A percentile compares a stretch with the other conserved stretches of the same genome.
Conservation (phyloP, 2,888 invertebrate genomes). For the Drosophila melanosoma region DNA sequence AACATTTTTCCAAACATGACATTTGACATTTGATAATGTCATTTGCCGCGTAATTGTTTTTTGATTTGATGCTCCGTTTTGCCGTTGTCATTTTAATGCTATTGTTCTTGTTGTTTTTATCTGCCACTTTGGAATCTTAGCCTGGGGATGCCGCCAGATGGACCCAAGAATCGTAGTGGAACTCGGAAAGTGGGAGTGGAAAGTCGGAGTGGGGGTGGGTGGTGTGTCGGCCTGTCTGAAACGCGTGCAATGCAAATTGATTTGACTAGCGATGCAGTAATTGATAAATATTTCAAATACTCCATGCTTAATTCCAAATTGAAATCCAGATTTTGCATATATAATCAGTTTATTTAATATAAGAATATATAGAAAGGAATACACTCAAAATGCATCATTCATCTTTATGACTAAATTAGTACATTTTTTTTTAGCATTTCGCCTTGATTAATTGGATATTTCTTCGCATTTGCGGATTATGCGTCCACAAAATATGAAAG, state of each 20-base stretch:
- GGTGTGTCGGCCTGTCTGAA: neutral
- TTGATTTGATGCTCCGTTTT: slow-evolving; percentile 70
- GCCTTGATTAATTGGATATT: neutral
- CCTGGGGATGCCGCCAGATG: slow-evolving; percentile 4
- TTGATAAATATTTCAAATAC: slow-evolving; percentile 9
- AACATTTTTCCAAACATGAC: slow-evolving; percentile 68
- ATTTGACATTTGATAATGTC: slow-evolving; percentile 80
- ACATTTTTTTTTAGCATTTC: neutral
- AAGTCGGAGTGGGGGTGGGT: neutral
- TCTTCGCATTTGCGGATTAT: neutral
- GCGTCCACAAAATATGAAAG: neutral
- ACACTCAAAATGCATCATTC: neutral
- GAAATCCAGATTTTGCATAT: neutral
- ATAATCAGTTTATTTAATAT: neutral
- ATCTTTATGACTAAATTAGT: neutral
- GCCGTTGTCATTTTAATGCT: slow-evolving; percentile 38
- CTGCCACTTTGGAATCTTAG: slow-evolving; percentile 51
- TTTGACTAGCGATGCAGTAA: slow-evolving; percentile 36
- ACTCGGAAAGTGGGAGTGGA: neutral
- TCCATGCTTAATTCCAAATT: neutral
- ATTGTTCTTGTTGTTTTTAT: slow-evolving; percentile 43
- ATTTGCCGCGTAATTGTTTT: slow-evolving; percentile 80
- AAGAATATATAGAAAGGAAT: neutral
- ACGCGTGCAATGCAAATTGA: slow-evolving; percentile 43
- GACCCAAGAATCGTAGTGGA: neutral